Evolutionary conservation across 2,113 vertebrate genomes (phyloP).

Genomic region (Urocitellus parryii): DNA sequence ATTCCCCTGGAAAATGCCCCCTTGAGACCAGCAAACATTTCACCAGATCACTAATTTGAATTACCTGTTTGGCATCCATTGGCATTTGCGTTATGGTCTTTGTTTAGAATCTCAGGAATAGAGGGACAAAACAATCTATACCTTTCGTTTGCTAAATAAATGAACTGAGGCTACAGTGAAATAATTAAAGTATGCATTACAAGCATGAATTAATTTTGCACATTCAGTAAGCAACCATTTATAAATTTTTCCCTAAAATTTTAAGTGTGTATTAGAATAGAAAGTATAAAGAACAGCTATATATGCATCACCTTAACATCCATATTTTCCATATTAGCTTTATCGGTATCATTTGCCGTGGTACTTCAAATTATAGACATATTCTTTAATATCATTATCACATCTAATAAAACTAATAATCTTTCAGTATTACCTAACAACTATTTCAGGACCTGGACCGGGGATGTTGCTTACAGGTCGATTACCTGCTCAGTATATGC

Average conservation of each 20-base stretch:
- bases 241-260: neutral
- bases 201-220: neutral
- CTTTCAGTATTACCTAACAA: neutral
- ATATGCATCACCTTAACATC: neutral
- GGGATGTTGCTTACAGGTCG: neutral
- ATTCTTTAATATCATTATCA: neutral
- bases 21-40: neutral
- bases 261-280: neutral
- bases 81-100: neutral
- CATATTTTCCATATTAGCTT: slow-evolving; percentile 43
- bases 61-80: neutral
- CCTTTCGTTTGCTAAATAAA: neutral
- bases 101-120: neutral
- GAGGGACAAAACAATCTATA: neutral
- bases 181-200: neutral
- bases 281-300: neutral
- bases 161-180: neutral
- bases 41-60: neutral
- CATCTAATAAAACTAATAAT: neutral
- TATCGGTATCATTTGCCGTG: slow-evolving; percentile 6
- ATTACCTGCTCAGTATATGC: too few species aligned
- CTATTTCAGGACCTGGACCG: neutral
- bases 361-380: slow-evolving; percentile 11
- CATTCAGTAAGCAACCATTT: neutral
- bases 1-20: neutral